Conservation (phyloP, 1,140 invertebrate species). For the Aphidius ervi region DNA sequence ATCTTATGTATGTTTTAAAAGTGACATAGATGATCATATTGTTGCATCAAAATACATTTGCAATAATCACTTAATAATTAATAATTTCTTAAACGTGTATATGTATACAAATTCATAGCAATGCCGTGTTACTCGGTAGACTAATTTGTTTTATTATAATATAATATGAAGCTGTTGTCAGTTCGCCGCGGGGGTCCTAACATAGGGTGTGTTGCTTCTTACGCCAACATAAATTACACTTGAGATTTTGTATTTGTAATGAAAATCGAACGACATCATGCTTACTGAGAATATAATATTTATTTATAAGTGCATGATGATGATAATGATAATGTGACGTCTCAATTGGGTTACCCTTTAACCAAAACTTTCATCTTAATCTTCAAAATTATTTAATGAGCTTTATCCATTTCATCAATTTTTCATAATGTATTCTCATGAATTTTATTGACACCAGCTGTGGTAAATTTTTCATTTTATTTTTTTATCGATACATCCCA, state of each 20-base stretch:
- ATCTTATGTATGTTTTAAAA: background rate
- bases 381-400: slow-evolving; percentile 21
- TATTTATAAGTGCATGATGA: background rate
- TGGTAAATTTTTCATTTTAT: too few species aligned
- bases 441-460: too few species aligned
- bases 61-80: too few species aligned
- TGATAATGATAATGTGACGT: slow-evolving; percentile 14
- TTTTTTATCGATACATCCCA: too few species aligned
- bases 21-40: background rate
- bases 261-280: slow-evolving; percentile 29
- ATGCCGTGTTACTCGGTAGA: slow-evolving; percentile 1
- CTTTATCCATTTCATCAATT: slow-evolving; percentile 12
- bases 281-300: background rate
- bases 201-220: slow-evolving; percentile 41
- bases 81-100: slow-evolving; percentile 11
- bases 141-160: slow-evolving; percentile 12
- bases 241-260: slow-evolving; percentile 47
- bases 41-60: background rate
- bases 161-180: slow-evolving; percentile 48
- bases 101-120: slow-evolving; percentile 13
- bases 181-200: slow-evolving; percentile 45
- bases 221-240: slow-evolving; percentile 46
- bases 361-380: background rate
- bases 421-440: too few species aligned
- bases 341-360: slow-evolving; percentile 3